Percentiles rank a stretch among this genome's conserved stretches.
Conservation (phyloP, 2,113 vertebrate species). For the Cisticola juncidis region DNA sequence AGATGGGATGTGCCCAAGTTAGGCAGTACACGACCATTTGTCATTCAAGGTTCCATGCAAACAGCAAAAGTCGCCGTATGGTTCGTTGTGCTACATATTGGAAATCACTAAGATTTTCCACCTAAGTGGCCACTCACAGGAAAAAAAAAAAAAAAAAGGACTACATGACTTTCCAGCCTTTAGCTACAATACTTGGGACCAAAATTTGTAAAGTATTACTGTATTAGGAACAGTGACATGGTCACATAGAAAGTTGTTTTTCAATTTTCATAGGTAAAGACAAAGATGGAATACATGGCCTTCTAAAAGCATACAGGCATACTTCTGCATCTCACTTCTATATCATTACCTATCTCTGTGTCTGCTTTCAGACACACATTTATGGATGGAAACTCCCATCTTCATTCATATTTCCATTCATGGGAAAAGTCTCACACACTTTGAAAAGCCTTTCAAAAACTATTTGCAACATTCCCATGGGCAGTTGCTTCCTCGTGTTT, state of each 20-base stretch:
- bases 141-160: not conserved
- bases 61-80: not conserved
- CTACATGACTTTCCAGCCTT: not conserved
- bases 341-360: not conserved
- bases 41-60: not conserved
- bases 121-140: not conserved
- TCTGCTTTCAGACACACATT: not conserved
- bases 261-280: not conserved
- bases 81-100: not conserved
- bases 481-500: not conserved
- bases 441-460: not conserved
- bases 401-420: not conserved
- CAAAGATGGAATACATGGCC: not conserved
- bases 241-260: fast-evolving
- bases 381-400: not conserved
- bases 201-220: not conserved
- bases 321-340: not conserved
- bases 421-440: not conserved
- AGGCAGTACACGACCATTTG: fast-evolving
- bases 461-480: not conserved
- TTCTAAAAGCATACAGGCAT: not conserved
- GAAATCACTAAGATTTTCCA: not conserved
- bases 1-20: not conserved
- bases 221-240: not conserved
- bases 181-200: not conserved